Evolutionary conservation across 2,888 invertebrate genomes (phyloP).

Genomic region (Andrena minutula): DNA sequence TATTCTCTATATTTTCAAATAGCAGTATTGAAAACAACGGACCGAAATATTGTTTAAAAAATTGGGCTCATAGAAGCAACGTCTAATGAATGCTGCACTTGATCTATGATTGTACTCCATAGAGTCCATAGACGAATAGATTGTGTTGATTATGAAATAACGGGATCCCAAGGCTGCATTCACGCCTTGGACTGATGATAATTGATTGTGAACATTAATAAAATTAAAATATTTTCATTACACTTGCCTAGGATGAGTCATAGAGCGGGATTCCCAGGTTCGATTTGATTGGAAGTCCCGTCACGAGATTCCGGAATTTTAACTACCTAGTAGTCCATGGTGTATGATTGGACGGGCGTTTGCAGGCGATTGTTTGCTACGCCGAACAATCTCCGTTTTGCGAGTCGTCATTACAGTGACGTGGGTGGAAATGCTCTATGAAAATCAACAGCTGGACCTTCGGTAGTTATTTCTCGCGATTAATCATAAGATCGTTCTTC

Average conservation of each 20-base stretch:
- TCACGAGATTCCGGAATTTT: conserved; percentile 14
- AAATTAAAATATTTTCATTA: conserved; percentile 14
- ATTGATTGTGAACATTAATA: background rate
- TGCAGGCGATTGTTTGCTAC: conserved; percentile 19
- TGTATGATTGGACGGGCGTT: conserved; percentile 23
- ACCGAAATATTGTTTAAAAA: no score
- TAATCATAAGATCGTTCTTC: background rate
- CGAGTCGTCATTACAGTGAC: conserved; percentile 7
- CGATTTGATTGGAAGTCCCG: conserved; percentile 19
- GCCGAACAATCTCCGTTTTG: background rate
- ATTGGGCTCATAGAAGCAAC: no score
- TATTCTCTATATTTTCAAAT: no score
- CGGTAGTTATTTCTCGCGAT: background rate
- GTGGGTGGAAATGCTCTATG: conserved; percentile 39
- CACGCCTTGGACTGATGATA: background rate
- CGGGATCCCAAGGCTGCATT: background rate
- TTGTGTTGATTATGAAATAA: background rate
- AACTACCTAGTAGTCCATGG: conserved; percentile 15
- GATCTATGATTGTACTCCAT: no score
- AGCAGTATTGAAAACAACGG: no score
- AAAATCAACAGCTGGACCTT: conserved; percentile 8
- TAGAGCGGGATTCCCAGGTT: conserved; percentile 41
- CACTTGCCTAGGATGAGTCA: conserved; percentile 19
- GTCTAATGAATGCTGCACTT: no score
- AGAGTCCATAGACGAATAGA: background rate